These are phyloP conservation scores for Eudemis profundana DNA, from an alignment of 2,888 invertebrate species.

Conservation along the genomic window DNA sequence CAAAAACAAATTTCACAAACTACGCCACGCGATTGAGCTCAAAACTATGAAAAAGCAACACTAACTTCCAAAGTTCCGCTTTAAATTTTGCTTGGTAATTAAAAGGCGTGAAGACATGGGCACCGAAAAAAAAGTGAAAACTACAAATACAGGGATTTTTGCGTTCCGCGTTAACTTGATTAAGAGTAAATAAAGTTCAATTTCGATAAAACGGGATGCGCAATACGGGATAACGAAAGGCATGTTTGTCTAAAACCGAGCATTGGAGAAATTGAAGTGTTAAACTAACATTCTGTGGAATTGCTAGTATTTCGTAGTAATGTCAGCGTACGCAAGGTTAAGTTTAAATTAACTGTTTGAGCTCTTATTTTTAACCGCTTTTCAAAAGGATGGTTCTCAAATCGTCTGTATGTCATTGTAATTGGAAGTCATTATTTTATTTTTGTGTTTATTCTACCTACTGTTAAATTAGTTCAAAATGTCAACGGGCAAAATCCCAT, in stretches of 20 bases:
- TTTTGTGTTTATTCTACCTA: too few relatives aligned
- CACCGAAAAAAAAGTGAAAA: background rate
- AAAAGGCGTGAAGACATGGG: slow-evolving; percentile 45
- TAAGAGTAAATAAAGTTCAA: background rate
- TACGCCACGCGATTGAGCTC: background rate
- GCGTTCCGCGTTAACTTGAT: background rate
- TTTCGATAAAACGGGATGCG: slow-evolving; percentile 1
- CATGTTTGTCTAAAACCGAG: background rate
- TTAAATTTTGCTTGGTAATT: slow-evolving; percentile 26
- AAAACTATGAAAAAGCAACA: slow-evolving; percentile 5
- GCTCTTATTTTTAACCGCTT: too few relatives aligned
- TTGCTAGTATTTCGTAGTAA: background rate
- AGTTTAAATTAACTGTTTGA: too few relatives aligned
- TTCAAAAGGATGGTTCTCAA: too few relatives aligned
- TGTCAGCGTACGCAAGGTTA: too few relatives aligned
- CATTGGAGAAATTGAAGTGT: slow-evolving; percentile 12
- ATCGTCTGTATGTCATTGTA: too few relatives aligned
- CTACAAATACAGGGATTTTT: background rate
- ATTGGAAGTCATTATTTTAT: too few relatives aligned
- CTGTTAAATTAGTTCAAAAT: too few relatives aligned
- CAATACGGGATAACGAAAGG: background rate
- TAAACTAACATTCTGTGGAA: background rate
- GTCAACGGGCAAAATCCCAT: too few relatives aligned
- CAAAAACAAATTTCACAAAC: background rate
- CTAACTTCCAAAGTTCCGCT: slow-evolving; percentile 2